Evolutionary conservation across 2,797 vertebrate genomes (phyloP).

Genomic region (Psittacula derbiana): DNA sequence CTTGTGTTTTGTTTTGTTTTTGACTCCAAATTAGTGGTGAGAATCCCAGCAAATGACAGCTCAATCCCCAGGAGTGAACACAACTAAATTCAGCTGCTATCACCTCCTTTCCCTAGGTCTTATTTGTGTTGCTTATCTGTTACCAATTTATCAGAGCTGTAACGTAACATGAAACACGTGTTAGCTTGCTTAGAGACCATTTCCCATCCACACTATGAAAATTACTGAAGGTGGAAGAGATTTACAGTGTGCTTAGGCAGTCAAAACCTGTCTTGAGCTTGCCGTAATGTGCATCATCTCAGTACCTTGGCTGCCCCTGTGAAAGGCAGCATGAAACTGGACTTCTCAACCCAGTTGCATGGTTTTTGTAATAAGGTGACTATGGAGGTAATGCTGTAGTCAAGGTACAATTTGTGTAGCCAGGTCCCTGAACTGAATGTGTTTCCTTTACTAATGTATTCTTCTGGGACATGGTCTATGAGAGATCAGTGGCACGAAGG

Average conservation of each 20-base stretch:
- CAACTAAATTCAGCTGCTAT: not conserved
- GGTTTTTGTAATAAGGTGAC: not conserved
- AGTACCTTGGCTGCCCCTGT: not conserved
- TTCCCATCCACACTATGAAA: not conserved
- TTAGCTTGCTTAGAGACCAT: not conserved
- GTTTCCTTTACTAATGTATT: not conserved
- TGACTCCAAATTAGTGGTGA: not conserved
- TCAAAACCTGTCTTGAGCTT: not conserved
- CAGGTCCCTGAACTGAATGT: not conserved
- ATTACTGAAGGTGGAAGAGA: not conserved
- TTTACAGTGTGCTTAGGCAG: not conserved
- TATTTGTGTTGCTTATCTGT: not conserved
- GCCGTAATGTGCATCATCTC: not conserved
- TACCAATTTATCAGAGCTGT: slow-evolving; percentile 5
- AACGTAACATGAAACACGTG: not conserved
- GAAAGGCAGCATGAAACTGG: not conserved
- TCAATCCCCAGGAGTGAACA: not conserved
- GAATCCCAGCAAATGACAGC: not conserved
- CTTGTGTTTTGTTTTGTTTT: not conserved
- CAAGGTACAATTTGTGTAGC: not conserved
- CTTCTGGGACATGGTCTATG: not conserved
- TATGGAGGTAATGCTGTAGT: not conserved
- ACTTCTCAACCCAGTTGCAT: not conserved
- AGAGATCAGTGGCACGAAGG: not conserved
- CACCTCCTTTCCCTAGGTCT: not conserved